phyloP scores from a whole-genome alignment of 2,113 vertebrate species.

The Oryzias javanicus region DNA sequence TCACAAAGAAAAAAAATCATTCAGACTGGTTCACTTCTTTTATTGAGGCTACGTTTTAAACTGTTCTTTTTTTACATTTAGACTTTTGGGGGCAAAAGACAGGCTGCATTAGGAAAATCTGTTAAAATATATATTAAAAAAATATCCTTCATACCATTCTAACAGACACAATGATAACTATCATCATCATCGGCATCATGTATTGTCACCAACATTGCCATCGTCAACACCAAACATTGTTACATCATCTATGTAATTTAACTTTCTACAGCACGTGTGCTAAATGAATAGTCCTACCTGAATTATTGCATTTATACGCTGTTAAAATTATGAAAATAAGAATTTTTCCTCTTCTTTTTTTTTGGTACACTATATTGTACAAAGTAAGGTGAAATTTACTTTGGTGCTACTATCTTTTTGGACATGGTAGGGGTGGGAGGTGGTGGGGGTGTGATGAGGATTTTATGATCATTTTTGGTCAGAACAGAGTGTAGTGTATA shows the following conservation, averaged over 20 bases:
- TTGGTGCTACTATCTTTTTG: conserved; percentile 54
- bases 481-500: conserved; percentile 22
- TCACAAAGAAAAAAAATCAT: conserved; percentile 23
- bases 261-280: conserved; percentile 71
- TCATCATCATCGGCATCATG: conserved; percentile 37
- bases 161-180: conserved; percentile 40
- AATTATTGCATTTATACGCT: conserved; percentile 87
- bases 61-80: conserved; percentile 53
- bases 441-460: conserved; percentile 31
- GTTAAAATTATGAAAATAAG: conserved; percentile 77
- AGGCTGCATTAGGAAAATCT: conserved; percentile 53
- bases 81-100: conserved; percentile 38
- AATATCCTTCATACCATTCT: conserved; percentile 59
- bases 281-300: conserved; percentile 77
- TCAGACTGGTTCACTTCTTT: conserved; percentile 66
- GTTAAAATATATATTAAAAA: conserved; percentile 57
- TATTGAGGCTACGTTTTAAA: conserved; percentile 68
- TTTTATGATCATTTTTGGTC: conserved; percentile 25
- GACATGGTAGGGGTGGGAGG: conserved; percentile 40
- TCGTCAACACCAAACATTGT: conserved; percentile 50
- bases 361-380: conserved; percentile 64
- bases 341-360: conserved; percentile 45
- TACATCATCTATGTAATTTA: conserved; percentile 54
- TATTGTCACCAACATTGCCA: conserved; percentile 32
- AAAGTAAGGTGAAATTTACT: conserved; percentile 64